Conservation (phyloP, 2,113 vertebrate species). For the Isichthys henryi region DNA sequence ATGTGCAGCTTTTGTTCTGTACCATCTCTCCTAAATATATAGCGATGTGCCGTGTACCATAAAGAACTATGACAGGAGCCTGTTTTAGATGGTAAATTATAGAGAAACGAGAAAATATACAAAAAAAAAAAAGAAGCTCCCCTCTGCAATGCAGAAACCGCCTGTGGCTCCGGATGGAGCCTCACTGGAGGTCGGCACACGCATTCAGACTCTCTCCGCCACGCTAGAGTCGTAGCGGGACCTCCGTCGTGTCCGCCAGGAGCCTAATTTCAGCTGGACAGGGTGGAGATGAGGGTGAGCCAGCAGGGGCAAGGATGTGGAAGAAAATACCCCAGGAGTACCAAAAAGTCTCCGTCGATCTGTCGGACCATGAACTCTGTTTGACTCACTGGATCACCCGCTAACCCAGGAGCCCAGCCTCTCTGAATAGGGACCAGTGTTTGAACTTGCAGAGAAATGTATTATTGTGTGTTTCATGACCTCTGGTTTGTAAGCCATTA, state of each 20-base stretch:
- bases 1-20: background rate
- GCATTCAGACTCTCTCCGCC: background rate
- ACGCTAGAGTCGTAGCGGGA: background rate
- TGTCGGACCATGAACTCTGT: background rate
- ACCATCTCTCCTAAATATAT: constrained; percentile 5
- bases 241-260: background rate
- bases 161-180: background rate
- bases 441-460: constrained; percentile 22
- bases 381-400: constrained; percentile 1
- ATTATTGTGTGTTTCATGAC: constrained; percentile 22
- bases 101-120: constrained; percentile 5
- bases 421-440: constrained; percentile 23
- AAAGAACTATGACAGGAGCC: constrained; percentile 5
- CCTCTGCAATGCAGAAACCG: background rate
- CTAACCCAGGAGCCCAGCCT: constrained; percentile 8
- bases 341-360: background rate
- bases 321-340: background rate
- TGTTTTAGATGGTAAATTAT: constrained; percentile 2
- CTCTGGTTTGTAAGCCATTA: constrained; percentile 21
- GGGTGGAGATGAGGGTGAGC: background rate
- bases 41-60: background rate
- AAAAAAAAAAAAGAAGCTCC: background rate
- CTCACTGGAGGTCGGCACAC: background rate
- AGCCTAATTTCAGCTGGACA: background rate
- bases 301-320: background rate